A percentile compares a stretch with the other conserved stretches of the same genome.
Evolutionary conservation across 2,113 vertebrate species (phyloP).

Genomic region (Prolemur simus): DNA sequence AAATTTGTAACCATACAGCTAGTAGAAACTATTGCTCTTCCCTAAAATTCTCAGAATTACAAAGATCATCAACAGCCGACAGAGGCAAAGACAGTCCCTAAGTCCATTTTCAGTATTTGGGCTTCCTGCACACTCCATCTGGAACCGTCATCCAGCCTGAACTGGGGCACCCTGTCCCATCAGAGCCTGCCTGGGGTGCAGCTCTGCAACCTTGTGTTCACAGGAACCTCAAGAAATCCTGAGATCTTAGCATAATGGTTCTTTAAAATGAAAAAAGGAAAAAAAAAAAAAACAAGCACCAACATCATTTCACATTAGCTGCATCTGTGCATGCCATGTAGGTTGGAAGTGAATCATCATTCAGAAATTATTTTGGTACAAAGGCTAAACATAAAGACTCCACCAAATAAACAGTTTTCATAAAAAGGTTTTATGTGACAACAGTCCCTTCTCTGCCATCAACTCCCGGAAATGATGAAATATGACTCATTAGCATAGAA

Average conservation of each 20-base stretch:
- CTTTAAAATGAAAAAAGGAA: conserved; percentile 3
- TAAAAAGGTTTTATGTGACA: not conserved
- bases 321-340: not conserved
- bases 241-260: not conserved
- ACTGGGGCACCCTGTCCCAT: not conserved
- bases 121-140: not conserved
- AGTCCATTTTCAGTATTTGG: not conserved
- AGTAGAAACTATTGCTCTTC: not conserved
- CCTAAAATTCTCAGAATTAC: not conserved
- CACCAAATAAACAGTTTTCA: conserved; percentile 64
- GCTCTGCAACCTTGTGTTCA: not conserved
- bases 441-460: not conserved
- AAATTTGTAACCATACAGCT: not conserved
- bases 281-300: not conserved
- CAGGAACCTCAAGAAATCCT: not conserved
- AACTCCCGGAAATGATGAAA: conserved; percentile 34
- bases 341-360: conserved; percentile 58
- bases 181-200: too few species aligned
- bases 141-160: not conserved
- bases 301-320: not conserved
- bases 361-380: conserved; percentile 53
- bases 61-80: not conserved
- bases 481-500: conserved; percentile 59
- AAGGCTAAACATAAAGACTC: conserved; percentile 57
- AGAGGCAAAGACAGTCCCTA: not conserved